Conservation (phyloP, 2,797 vertebrate species). For the Halcyon badia region DNA sequence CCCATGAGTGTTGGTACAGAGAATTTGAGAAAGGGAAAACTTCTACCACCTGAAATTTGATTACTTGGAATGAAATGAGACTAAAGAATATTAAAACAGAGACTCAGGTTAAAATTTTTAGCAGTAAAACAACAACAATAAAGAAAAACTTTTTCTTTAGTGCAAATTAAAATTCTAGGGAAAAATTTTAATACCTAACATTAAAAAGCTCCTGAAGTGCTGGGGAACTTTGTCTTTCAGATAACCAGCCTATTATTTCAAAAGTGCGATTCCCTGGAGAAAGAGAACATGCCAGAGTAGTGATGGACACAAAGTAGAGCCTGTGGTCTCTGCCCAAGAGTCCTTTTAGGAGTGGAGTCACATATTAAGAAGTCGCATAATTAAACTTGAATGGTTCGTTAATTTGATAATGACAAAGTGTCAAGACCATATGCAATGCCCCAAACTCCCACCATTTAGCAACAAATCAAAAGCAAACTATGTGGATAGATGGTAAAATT, state of each 20-base stretch:
- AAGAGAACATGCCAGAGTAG: neutral
- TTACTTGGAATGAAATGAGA: neutral
- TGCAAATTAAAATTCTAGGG: neutral
- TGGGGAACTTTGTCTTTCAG: neutral
- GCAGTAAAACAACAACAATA: neutral
- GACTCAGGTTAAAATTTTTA: neutral
- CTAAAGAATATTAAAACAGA: neutral
- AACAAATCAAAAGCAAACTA: neutral
- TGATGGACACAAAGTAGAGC: neutral
- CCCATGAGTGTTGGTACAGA: neutral
- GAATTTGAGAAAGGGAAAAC: neutral
- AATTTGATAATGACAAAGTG: neutral
- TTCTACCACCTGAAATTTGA: neutral
- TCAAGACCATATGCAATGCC: neutral
- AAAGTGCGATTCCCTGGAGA: neutral
- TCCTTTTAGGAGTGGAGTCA: neutral
- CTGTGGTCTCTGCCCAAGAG: neutral
- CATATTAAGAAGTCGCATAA: neutral
- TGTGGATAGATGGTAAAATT: neutral
- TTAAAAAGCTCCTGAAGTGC: neutral
- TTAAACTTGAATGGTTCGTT: neutral
- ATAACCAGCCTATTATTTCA: accelerated
- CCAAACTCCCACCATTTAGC: neutral
- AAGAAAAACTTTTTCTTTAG: neutral
- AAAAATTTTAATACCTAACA: neutral